Evolutionary conservation across 2,888 invertebrate species (phyloP), one percentile per base, ranked within the genome.

Genomic region (Athripsodes cinereus): DNA sequence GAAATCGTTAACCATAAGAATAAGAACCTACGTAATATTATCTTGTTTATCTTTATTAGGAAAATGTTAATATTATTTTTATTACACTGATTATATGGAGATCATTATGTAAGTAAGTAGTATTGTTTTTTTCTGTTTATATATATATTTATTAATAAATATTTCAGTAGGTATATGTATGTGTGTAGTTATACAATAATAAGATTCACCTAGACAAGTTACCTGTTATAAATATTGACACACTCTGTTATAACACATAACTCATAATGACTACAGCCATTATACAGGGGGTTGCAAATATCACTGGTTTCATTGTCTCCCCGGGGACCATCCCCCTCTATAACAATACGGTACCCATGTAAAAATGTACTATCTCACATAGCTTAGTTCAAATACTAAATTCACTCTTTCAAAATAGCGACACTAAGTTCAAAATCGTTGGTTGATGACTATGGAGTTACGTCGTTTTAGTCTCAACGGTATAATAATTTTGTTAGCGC

Each of bases 251-350:
- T 16, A n/a, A 63, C 63, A 63, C 61, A 63, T 63, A 63, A 61
- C 58, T 61, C 61, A 63, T 63, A 63, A 63, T 63, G 63, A 61
- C 63, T 63, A 53, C 35, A 54, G 56, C 59, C 57, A 63, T 63
- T 60, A 63, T 63, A 55, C 61, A 60, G 63, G 63, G 58, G 63
- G 59, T 75, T 82, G 80, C 81, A 84, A 84, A 83, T 84, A 83
- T 82, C 83, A 84, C 78, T 81, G 83, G 81, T 79, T 83, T 79
- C 78, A 77, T 79, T 76, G 75, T 76, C 76, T 77, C 79, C 76
- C 81, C 71, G 69, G 74, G 79, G 81, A 81, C 70, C 72, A 72
- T 74, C 75, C 75, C 62, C 72, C 16, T 5, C 16, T 11, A 31
- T 11, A 31, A 40, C 5, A 3, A 40, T 40, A 40, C 26, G 3